Evolutionary conservation across 2,888 invertebrate species (phyloP).

Genomic region (Trachelus iudaicus): DNA sequence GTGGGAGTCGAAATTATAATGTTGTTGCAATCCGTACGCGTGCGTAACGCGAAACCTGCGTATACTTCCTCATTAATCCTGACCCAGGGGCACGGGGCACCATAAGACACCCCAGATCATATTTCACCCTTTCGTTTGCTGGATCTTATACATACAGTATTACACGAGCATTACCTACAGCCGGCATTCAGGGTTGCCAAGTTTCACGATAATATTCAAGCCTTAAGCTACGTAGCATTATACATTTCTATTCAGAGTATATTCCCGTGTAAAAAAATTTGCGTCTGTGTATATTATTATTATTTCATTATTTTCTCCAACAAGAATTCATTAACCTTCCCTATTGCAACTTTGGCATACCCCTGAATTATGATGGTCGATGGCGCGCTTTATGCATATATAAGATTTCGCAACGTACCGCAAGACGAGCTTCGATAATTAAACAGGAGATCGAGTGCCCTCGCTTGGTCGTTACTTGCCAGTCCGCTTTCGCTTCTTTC

Average conservation of each 20-base stretch:
- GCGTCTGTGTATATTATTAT: background rate
- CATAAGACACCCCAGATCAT: background rate
- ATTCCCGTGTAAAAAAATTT: too few relatives aligned
- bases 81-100: background rate
- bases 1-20: conserved; percentile 1
- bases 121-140: conserved; percentile 1
- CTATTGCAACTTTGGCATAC: background rate
- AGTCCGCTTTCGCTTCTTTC: background rate
- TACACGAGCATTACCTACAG: background rate
- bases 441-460: background rate
- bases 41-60: conserved; percentile 3
- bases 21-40: background rate
- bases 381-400: background rate
- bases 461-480: background rate
- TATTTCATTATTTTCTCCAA: background rate
- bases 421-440: background rate
- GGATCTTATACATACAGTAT: background rate
- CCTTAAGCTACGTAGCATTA: background rate
- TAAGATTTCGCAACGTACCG: background rate
- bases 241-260: background rate
- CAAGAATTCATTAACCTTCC: background rate
- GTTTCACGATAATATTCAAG: background rate
- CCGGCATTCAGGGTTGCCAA: background rate
- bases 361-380: background rate
- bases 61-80: conserved; percentile 4